Evolutionary conservation across 2,888 invertebrate genomes (phyloP), one percentile per base, ranked within the genome.

Genomic region (Mimumesa dahlbomi): DNA sequence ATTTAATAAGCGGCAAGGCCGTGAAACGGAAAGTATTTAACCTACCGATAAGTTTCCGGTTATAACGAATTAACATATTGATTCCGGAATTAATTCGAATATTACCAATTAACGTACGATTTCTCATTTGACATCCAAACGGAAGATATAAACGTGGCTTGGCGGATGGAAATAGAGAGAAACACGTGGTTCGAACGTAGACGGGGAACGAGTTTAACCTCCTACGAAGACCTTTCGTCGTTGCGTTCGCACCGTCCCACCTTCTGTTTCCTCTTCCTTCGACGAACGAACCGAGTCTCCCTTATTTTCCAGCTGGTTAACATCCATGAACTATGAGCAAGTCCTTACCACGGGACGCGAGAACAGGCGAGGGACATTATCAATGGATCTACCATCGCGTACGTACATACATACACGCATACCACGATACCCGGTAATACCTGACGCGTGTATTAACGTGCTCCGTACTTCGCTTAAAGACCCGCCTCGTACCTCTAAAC

Each of bases 221-320:
- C 59, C 61, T 46, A 67, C 73, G 53, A 72, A 62, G 59, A 71
- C 38, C 36, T 64, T 53, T 56, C 57, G 43, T 18, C 31, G 38
- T 34, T 16, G 56, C 42, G n/a, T 54, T 59, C 43, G 31, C 57
- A 36, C 19, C 50, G 54, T 64, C 29, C 49, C 46, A 18, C 42
- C 68, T 71, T 46, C 54, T 42, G 63, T 46, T 67, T 68, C 66
- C 53, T 69, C 38, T 64, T 63, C 61, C 59, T 64, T 61, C 68
- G 45, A 45, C 71, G 66, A 62, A 56, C 54, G 57, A 42, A 34
- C 42, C 64, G 46, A 61, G 63, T 63, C 71, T 72, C 77, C 72
- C 70, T 75, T 77, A 80, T 79, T 79, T 79, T 79, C 80, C 77
- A 80, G 72, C 70, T 80, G 77, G 76, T 82, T 82, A 80, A 79